Evolutionary conservation across 2,797 vertebrate genomes (phyloP), one percentile per base, ranked within the genome.

Genomic region (Liparis tanakae): DNA sequence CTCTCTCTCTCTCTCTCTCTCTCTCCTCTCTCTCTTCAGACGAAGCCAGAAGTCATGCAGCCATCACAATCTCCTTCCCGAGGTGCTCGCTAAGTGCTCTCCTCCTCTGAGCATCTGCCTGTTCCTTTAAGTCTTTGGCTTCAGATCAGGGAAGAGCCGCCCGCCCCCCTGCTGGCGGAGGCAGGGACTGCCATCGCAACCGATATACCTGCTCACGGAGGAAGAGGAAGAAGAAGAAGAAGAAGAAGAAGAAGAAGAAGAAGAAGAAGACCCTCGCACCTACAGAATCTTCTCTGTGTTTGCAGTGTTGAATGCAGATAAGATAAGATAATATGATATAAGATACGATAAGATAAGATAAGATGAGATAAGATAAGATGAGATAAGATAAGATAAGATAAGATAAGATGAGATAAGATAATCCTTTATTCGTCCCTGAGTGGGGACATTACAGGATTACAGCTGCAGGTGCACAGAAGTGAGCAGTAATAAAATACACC

Each of bases 131-230:
- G 84, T 79, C 72, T 70, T 74, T 85, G 83, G 81, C 78, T 84
- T 74, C 71, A 81, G 75, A 90, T 87, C 75, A 85, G 74, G 79
- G 54, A 74, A 83, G 25, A 88, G 84, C 73, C 84, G 80, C 81
- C 70, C 61, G 64, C 78, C 62, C 71, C 75, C 87, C 88, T 67
- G 76, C 81, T 77, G 82, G 53, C 51, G 80, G 46, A 82, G 81
- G 78, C 82, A 78, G 75, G 79, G 79, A 79, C 84, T 85, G 69
- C 78, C 79, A 65, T 78, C 54, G 79, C 81, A 74, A 88, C 74
- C 74, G 86, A 87, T 84, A 87, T 84, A 83, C 84, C 87, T 80
- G 79, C 67, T 75, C 58, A 71, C 17, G 30, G 58, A 81, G 81
- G 25, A 30, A 30, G 25, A 30, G 3, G 25, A 30, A 30, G 25